Evolutionary conservation across 2,797 vertebrate species (phyloP).

Genomic region (Propithecus deckenii): DNA sequence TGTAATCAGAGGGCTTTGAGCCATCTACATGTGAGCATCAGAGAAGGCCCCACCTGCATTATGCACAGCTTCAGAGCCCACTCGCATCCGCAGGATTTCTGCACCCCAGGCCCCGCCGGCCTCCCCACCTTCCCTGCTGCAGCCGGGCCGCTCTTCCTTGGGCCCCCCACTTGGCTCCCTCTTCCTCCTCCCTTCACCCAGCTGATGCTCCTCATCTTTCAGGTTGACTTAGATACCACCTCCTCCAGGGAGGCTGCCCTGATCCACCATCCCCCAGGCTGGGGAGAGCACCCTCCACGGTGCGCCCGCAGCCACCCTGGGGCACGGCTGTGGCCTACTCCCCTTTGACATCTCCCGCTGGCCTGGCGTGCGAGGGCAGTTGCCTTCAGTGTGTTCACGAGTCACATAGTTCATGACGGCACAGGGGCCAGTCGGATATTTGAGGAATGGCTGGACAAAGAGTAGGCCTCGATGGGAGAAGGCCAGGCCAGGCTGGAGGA

Average conservation of each 20-base stretch:
- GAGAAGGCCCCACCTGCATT: conserved; percentile 44
- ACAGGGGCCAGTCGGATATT: rapidly evolving
- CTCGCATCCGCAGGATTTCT: neutral
- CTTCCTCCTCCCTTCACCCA: neutral
- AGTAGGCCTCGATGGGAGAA: neutral
- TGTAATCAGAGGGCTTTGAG: conserved; percentile 79
- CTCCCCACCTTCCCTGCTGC: neutral
- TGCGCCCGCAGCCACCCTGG: rapidly evolving
- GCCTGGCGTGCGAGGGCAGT: neutral
- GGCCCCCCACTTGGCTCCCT: neutral
- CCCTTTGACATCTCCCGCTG: neutral
- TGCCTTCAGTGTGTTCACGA: neutral
- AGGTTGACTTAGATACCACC: neutral
- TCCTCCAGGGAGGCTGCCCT: neutral
- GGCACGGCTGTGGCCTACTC: neutral
- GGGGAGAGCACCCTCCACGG: neutral
- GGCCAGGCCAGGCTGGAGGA: neutral
- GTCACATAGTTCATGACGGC: neutral
- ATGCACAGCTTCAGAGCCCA: conserved; percentile 26
- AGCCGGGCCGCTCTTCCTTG: neutral
- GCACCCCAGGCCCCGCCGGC: too few species aligned
- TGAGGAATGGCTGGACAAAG: neutral
- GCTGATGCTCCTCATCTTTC: neutral
- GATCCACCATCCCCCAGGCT: too few species aligned
- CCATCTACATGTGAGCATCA: conserved; percentile 73